Percentiles rank a stretch among this genome's conserved stretches.
These are phyloP conservation scores for Orycteropus afer DNA, from an alignment of 2,113 vertebrate species.

Conservation along the genomic window DNA sequence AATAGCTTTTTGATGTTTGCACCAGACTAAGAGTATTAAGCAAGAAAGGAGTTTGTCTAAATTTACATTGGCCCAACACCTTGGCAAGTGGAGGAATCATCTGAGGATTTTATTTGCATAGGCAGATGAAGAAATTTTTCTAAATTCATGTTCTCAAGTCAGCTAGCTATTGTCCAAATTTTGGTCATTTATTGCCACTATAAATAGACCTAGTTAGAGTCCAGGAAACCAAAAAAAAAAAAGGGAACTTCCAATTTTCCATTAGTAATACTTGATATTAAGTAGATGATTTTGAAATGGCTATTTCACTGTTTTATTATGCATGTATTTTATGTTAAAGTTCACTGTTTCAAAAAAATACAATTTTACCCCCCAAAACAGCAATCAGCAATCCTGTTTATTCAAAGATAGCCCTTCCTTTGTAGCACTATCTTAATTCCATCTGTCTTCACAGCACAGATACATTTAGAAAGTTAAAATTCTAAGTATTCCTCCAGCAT, in stretches of 20 bases:
- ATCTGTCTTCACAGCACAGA: slow-evolving; percentile 30
- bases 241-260: not conserved
- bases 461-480: slow-evolving; percentile 67
- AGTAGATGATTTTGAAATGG: slow-evolving; percentile 32
- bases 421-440: slow-evolving; percentile 36
- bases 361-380: not conserved
- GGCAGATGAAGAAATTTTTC: not conserved
- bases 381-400: slow-evolving; percentile 54
- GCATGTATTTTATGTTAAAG: slow-evolving; percentile 53
- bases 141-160: not conserved
- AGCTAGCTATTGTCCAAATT: not conserved
- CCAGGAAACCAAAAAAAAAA: not conserved
- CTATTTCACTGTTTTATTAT: slow-evolving; percentile 59
- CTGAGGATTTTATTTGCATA: not conserved
- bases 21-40: not conserved
- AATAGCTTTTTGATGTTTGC: not conserved
- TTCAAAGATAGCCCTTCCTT: slow-evolving; percentile 61
- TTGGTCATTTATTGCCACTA: not conserved
- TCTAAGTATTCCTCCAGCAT: slow-evolving; percentile 17
- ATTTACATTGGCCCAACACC: not conserved
- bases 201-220: not conserved
- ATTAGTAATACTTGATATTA: not conserved
- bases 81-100: not conserved
- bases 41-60: not conserved
- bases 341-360: slow-evolving; percentile 63